Evolutionary conservation across 2,797 vertebrate genomes (phyloP), one percentile per base, ranked within the genome.

Genomic region (Hyperoplus lanceolatus): DNA sequence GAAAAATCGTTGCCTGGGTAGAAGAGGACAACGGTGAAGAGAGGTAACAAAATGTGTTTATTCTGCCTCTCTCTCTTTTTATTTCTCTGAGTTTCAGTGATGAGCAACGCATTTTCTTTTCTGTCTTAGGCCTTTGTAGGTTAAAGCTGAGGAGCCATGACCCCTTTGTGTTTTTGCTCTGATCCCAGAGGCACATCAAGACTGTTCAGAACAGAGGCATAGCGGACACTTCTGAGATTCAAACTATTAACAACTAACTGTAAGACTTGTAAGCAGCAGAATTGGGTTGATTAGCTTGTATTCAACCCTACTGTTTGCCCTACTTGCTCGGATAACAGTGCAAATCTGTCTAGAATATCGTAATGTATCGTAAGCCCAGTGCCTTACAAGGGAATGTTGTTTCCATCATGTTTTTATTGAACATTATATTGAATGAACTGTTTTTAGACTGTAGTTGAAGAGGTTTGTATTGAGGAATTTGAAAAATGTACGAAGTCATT

Each of bases 1-100:
- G 97, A 16, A 99, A 99, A 93, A 99, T 99, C 36, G 97, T 99
- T 85, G 97, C 97, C 61, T 99, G 97, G 97, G 96, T 99, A 45
- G 97, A 99, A 90, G 97, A 98, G 88, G 97, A 97, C 80, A 90
- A 87, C 1, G 95, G 96, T 65, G 96, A 96, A 69, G 96, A 96
- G 87, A 97, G 95, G 96, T 94, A 87, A 64, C 65, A 11, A 16
- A 38, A 42, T 16, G 11, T 45, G 11, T 45, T 60, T 0, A 15
- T 5, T 50, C 42, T 36, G 18, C 15, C 7, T 59, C n/a, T 43
- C 12, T 50, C 1, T 46, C 21, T 69, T 58, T 18, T 16, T 39
- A 6, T 68, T 29, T 41, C 10, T 2, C 8, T 68, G 38, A 75
- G 42, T 57, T 14, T 55, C 8, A 5, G 6, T 61, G 16, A 29